Conservation (phyloP, 2,113 vertebrate species). For the Ctenodactylus gundi region DNA sequence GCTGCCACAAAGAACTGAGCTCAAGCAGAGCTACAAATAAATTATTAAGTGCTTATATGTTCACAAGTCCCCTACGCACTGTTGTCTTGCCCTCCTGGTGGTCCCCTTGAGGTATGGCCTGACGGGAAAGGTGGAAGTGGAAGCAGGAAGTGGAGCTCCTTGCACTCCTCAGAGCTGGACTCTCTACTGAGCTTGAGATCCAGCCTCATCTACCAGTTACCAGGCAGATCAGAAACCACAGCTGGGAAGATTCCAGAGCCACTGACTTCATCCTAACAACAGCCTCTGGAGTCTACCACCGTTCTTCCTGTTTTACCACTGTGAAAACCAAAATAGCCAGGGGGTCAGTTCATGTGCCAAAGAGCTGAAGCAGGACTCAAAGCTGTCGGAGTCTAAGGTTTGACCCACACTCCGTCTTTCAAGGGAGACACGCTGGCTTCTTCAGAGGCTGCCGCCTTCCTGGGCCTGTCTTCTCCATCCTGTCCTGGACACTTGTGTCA, state of each 20-base stretch:
- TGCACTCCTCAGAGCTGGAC: fast-evolving
- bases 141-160: neutral
- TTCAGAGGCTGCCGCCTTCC: neutral
- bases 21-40: neutral
- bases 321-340: neutral
- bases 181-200: neutral
- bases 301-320: neutral
- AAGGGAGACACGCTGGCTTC: too few species aligned
- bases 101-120: fast-evolving
- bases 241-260: neutral
- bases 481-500: neutral
- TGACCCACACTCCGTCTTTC: too few species aligned
- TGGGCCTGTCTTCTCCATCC: neutral
- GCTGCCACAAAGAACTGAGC: neutral
- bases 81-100: neutral
- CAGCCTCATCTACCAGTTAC: neutral
- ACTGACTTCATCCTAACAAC: neutral
- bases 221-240: neutral
- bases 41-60: neutral
- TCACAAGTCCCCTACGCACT: neutral
- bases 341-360: neutral
- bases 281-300: too few species aligned
- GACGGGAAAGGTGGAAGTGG: neutral
- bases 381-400: neutral
- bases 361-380: neutral